Evolutionary conservation across 2,888 invertebrate genomes (phyloP), one percentile per base, ranked within the genome.

Genomic region (Oligia latruncula): DNA sequence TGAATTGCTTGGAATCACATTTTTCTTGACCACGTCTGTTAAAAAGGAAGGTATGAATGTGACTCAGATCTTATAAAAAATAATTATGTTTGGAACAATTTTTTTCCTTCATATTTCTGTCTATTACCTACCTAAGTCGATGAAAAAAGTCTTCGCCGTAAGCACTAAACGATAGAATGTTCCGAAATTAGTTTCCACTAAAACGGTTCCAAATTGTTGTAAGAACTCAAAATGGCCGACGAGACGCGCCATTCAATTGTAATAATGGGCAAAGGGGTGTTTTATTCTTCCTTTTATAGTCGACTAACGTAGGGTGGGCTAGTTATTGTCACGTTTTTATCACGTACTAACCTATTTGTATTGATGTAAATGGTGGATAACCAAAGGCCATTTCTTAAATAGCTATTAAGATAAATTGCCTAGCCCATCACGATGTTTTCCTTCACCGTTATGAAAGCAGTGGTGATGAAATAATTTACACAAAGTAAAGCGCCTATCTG

Each of bases 191-290:
- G 11, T 71, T 58, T 43, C 35, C 71, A 71, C 9, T 70, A 82
- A 81, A 74, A 49, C 2, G 29, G 1, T 35, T n/a, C 55, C 55
- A 80, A 60, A 46, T 52, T 65, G 17, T 35, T 62, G 43, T 71
- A 17, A 58, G 17, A 62, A 74, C 46, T 74, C 67, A 75, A 84
- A 77, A 81, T 77, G 75, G 29, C 29, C 43, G 87, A 80, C 80
- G 83, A 81, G 79, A 83, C 84, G 15, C 52, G 60, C 46, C 66
- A 77, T 83, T 68, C 74, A 81, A 82, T 85, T 76, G 72, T 77
- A 77, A 74, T 83, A 87, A 75, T 35, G 62, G n/a, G 43, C 40
- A 40, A 49, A 64, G 65, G 67, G 52, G 74, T 49, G 66, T 71
- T 82, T 84, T 75, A 85, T 73, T 77, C 17, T 58, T n/a, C 29